Percentiles rank a stretch among this genome's conserved stretches.
phyloP scores from a whole-genome alignment of 2,888 invertebrate species.

The Uropetala carovei region DNA sequence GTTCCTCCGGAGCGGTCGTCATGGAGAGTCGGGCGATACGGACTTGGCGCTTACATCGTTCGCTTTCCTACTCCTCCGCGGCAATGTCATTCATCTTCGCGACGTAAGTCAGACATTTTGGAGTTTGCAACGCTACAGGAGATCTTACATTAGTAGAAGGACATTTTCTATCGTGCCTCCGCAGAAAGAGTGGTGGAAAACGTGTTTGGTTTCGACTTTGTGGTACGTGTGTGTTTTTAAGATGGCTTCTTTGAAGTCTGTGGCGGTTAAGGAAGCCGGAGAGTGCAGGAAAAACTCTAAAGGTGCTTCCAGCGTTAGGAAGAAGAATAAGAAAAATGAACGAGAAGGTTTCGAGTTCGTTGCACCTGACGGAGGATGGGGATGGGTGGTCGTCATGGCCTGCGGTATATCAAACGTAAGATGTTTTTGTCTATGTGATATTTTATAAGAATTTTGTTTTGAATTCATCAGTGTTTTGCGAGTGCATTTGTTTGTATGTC shows the following conservation, averaged over 20 bases:
- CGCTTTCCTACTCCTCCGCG: too few relatives aligned
- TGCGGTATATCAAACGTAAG: slow-evolving; percentile 74
- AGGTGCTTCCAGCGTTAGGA: neutral
- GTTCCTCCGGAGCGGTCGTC: neutral
- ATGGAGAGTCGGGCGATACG: neutral
- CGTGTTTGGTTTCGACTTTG: neutral
- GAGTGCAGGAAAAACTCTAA: neutral
- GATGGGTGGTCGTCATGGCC: slow-evolving; percentile 85
- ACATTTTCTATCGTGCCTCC: neutral
- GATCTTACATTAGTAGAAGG: neutral
- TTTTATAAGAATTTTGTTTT: too few relatives aligned
- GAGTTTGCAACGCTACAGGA: too few relatives aligned
- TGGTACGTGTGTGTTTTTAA: neutral
- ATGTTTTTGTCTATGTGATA: too few relatives aligned
- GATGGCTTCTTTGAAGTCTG: neutral
- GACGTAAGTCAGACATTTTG: too few relatives aligned
- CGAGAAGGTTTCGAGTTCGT: slow-evolving; percentile 44
- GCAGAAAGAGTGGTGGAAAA: neutral
- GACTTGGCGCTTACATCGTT: neutral
- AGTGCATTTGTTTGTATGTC: too few relatives aligned
- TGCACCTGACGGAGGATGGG: slow-evolving; percentile 87
- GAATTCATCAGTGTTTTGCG: too few relatives aligned
- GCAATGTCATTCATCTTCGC: too few relatives aligned
- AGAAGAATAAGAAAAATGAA: neutral
- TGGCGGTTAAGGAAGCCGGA: neutral